phyloP scores from a whole-genome alignment of 2,888 invertebrate species.

The Pomacea canaliculata region DNA sequence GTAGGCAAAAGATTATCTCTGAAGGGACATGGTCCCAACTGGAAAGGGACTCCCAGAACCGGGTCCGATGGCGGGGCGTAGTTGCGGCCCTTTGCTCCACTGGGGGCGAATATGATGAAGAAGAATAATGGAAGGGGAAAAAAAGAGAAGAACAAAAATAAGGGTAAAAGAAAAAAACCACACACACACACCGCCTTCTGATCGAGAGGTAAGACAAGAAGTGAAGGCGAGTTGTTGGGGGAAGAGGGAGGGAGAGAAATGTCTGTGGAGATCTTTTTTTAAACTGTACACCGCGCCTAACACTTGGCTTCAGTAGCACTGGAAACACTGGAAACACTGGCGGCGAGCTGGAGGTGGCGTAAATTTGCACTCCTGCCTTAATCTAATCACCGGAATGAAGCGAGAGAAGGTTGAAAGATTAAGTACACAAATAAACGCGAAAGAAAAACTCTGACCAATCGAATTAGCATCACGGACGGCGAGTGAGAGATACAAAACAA shows the following conservation, averaged over 20 bases:
- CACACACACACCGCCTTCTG: not conserved
- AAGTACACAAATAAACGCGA: conserved; percentile 31
- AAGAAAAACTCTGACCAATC: conserved; percentile 32
- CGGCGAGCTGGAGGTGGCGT: conserved; percentile 15
- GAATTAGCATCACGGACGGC: conserved; percentile 26
- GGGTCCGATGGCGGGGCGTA: no score
- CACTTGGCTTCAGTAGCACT: conserved; percentile 3
- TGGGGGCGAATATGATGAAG: no score
- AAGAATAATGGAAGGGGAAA: not conserved
- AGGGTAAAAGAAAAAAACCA: not conserved
- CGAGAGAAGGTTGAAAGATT: conserved; percentile 29
- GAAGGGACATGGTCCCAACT: no score
- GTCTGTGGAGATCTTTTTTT: not conserved
- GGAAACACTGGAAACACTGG: not conserved
- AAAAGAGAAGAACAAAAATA: no score
- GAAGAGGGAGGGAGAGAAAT: not conserved
- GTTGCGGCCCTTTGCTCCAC: not conserved
- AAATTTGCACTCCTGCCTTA: conserved; percentile 21
- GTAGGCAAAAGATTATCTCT: no score
- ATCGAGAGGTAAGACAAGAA: no score
- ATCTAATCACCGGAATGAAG: conserved; percentile 22
- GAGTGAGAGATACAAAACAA: conserved; percentile 39
- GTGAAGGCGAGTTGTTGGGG: no score
- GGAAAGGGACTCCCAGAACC: no score
- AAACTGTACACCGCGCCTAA: not conserved